Evolutionary conservation across 2,113 vertebrate genomes (phyloP).

Genomic region (Phoxinus phoxinus): DNA sequence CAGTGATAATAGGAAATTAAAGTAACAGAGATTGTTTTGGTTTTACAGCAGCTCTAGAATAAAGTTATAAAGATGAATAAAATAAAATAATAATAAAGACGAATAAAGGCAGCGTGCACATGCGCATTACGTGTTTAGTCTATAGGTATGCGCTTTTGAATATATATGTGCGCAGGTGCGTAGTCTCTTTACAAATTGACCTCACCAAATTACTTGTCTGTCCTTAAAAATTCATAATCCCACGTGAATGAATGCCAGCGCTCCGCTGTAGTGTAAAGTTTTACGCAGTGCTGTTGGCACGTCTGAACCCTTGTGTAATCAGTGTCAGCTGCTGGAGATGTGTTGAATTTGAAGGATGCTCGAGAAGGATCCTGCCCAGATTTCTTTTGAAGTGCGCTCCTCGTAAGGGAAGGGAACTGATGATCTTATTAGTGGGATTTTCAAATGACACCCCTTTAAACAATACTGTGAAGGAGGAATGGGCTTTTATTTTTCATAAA

Average conservation of each 20-base stretch:
- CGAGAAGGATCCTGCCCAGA: slow-evolving; percentile 34
- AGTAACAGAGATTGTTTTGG: too few relatives aligned
- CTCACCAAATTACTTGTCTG: too few relatives aligned
- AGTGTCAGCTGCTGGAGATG: slow-evolving; percentile 64
- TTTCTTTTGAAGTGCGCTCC: neutral
- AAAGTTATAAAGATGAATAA: too few relatives aligned
- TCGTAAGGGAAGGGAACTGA: neutral
- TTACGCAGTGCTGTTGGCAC: slow-evolving; percentile 57
- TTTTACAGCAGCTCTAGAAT: too few relatives aligned
- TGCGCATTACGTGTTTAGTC: too few relatives aligned
- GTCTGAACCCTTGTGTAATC: slow-evolving; percentile 56
- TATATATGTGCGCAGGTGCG: too few relatives aligned
- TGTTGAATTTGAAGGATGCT: slow-evolving; percentile 30
- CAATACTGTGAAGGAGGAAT: neutral
- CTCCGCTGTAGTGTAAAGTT: slow-evolving; percentile 48
- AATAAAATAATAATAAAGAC: too few relatives aligned
- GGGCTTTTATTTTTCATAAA: neutral
- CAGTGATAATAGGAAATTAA: too few relatives aligned
- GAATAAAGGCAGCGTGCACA: too few relatives aligned
- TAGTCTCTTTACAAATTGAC: too few relatives aligned
- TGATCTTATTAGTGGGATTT: neutral
- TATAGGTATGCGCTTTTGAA: too few relatives aligned
- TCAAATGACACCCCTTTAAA: neutral
- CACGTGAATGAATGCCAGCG: slow-evolving; percentile 59
- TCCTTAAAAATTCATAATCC: slow-evolving; percentile 4